phyloP scores from a whole-genome alignment of 1,140 invertebrate genomes.

The Brachionus calyciflorus region DNA sequence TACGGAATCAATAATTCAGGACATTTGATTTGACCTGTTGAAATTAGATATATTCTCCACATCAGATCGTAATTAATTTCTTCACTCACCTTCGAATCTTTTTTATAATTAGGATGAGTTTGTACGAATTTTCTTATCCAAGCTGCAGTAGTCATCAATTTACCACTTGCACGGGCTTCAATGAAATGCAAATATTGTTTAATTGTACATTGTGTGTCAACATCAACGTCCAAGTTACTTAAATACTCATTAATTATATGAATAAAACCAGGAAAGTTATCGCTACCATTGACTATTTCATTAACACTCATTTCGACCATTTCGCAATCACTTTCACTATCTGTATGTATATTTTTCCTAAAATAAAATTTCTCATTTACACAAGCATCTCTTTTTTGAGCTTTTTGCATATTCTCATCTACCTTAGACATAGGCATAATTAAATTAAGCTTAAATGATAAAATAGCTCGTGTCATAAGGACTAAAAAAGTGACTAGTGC shows the following conservation, averaged over 20 bases:
- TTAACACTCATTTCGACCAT: constrained; percentile 73
- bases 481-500: constrained; percentile 97
- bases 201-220: constrained; percentile 91
- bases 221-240: constrained; percentile 75
- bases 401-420: constrained; percentile 94
- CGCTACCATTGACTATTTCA: constrained; percentile 88
- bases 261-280: constrained; percentile 84
- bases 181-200: constrained; percentile 94
- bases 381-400: constrained; percentile 84
- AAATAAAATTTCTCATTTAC: constrained; percentile 70
- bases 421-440: constrained; percentile 97
- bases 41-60: constrained; percentile 62
- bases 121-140: constrained; percentile 89
- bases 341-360: constrained; percentile 45
- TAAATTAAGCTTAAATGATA: constrained; percentile 92
- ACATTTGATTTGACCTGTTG: constrained; percentile 30
- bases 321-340: neutral
- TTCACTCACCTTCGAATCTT: constrained; percentile 84
- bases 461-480: constrained; percentile 87
- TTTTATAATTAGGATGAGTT: constrained; percentile 79
- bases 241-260: constrained; percentile 89
- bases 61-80: constrained; percentile 89
- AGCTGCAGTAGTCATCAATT: constrained; percentile 60
- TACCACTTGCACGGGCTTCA: constrained; percentile 73
- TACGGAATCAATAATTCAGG: neutral